Percentiles rank a stretch among this genome's conserved stretches.
Conservation (phyloP, 1,140 invertebrate genomes). For the Dufourea novaeangliae region DNA sequence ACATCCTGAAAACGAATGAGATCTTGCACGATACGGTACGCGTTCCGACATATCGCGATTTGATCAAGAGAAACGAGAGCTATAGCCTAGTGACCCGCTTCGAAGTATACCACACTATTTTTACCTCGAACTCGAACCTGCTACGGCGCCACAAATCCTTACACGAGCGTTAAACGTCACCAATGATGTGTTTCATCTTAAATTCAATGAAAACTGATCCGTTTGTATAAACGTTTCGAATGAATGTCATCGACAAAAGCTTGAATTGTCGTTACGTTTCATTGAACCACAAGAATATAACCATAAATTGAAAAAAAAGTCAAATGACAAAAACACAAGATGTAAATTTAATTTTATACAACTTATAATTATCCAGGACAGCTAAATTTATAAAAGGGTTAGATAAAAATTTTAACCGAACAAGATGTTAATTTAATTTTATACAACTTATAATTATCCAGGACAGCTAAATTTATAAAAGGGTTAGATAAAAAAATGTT, state of each 20-base stretch:
- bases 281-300: not conserved
- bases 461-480: not conserved
- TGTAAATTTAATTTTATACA: too few species aligned
- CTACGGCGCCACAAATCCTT: slow-evolving; percentile 70
- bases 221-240: not conserved
- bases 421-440: too few species aligned
- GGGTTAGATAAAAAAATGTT: too few species aligned
- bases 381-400: not conserved
- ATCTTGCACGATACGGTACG: slow-evolving; percentile 37
- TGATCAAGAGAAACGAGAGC: slow-evolving; percentile 64
- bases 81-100: slow-evolving; percentile 77
- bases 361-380: too few species aligned
- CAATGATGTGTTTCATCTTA: slow-evolving; percentile 41
- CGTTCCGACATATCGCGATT: slow-evolving; percentile 51
- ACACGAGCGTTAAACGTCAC: slow-evolving; percentile 47
- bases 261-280: not conserved
- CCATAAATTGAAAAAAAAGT: not conserved
- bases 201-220: slow-evolving; percentile 36
- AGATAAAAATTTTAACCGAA: too few species aligned
- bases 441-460: too few species aligned
- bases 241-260: not conserved
- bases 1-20: slow-evolving; percentile 8
- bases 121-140: slow-evolving; percentile 71
- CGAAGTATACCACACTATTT: slow-evolving; percentile 77
- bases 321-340: too few species aligned